Conservation (phyloP, 2,888 invertebrate genomes). For the Drosophila mimetica region DNA sequence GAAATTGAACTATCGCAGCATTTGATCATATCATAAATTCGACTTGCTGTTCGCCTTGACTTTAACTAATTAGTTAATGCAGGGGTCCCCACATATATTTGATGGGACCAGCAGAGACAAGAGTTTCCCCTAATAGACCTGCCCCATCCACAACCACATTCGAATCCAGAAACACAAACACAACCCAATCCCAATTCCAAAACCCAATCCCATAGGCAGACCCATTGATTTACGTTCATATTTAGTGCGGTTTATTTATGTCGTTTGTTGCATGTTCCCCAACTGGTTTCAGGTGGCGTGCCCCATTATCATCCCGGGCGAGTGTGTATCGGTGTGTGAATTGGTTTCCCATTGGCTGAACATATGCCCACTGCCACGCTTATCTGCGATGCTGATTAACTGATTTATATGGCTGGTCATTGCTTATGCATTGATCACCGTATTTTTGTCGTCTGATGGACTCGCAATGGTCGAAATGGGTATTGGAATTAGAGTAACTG, state of each 20-base stretch:
- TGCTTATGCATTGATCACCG: constrained; percentile 78
- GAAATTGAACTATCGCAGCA: background rate
- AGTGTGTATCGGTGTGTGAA: constrained; percentile 51
- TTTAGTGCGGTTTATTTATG: constrained; percentile 54
- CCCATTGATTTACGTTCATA: constrained; percentile 75
- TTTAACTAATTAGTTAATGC: constrained; percentile 67
- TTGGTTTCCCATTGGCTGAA: constrained; percentile 52
- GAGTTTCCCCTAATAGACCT: constrained; percentile 43
- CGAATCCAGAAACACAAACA: background rate
- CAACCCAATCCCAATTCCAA: background rate
- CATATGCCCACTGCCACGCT: constrained; percentile 48
- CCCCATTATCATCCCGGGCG: constrained; percentile 31
- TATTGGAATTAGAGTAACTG: constrained; percentile 13
- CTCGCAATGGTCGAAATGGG: constrained; percentile 5
- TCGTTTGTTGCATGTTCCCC: constrained; percentile 43
- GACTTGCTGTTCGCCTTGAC: background rate
- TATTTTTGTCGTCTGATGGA: constrained; percentile 18
- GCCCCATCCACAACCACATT: background rate
- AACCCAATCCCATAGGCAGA: constrained; percentile 10
- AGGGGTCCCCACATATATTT: constrained; percentile 39
- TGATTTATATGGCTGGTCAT: constrained; percentile 73
- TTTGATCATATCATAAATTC: constrained; percentile 14
- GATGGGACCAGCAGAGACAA: constrained; percentile 16
- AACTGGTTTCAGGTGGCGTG: constrained; percentile 48
- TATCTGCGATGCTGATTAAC: constrained; percentile 77